Conservation (phyloP, 2,113 vertebrate species). For the Strix aluco region DNA sequence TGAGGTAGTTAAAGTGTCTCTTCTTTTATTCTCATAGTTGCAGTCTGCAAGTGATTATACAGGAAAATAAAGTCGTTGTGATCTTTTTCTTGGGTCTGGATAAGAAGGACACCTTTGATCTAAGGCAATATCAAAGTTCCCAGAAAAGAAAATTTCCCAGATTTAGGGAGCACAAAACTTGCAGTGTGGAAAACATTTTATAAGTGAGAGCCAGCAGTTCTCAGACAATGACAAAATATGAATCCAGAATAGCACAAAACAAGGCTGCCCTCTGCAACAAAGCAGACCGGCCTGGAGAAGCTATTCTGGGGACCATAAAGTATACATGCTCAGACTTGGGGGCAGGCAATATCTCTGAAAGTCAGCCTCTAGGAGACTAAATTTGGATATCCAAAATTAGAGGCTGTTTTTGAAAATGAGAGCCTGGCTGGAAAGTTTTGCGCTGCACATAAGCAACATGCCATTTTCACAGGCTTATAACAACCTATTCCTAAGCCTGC, state of each 20-base stretch:
- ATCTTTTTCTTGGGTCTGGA: background rate
- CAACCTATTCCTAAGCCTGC: background rate
- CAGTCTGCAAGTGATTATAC: background rate
- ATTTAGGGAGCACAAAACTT: background rate
- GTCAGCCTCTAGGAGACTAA: background rate
- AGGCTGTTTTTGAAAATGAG: background rate
- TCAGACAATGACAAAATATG: background rate
- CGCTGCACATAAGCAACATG: background rate
- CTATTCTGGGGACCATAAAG: background rate
- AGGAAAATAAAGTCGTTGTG: background rate
- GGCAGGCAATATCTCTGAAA: background rate
- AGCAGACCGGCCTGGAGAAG: background rate
- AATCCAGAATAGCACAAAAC: slow-evolving; percentile 4
- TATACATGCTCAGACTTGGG: background rate
- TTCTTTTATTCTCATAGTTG: background rate
- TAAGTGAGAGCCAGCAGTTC: background rate
- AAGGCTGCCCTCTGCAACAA: background rate
- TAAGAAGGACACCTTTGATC: background rate
- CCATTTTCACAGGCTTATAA: slow-evolving; percentile 20
- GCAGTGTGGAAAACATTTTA: background rate
- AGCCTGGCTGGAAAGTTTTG: slow-evolving; percentile 24
- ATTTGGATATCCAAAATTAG: slow-evolving; percentile 46
- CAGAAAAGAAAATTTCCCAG: background rate
- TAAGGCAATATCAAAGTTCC: background rate
- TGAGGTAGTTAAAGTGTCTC: background rate